Evolutionary conservation across 2,888 invertebrate species (phyloP).

Genomic region (Ochropleura plecta): DNA sequence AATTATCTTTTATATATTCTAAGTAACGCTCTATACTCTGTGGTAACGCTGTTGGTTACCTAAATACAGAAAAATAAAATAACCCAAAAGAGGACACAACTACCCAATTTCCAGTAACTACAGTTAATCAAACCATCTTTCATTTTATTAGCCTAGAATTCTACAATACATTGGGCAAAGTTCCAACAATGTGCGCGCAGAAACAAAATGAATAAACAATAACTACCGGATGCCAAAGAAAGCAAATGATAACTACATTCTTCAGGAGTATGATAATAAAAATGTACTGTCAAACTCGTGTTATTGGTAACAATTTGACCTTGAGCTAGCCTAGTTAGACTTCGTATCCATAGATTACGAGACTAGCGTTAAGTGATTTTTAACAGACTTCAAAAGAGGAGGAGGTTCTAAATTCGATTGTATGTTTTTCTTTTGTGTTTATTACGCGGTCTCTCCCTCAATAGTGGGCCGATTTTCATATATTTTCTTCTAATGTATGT

Average conservation of each 20-base stretch:
- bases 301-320: neutral
- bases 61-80: too few relatives aligned
- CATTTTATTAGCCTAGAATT: conserved; percentile 10
- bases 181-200: conserved; percentile 23
- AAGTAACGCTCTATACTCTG: too few relatives aligned
- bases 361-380: neutral
- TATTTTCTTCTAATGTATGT: too few relatives aligned
- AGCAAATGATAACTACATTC: conserved; percentile 42
- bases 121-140: conserved; percentile 20
- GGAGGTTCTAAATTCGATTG: too few relatives aligned
- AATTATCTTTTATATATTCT: too few relatives aligned
- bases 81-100: neutral
- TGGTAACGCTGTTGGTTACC: too few relatives aligned
- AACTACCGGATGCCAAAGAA: conserved; percentile 30
- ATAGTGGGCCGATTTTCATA: too few relatives aligned
- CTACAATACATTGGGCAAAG: conserved; percentile 27
- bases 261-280: conserved; percentile 21
- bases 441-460: too few relatives aligned
- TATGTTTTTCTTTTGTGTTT: too few relatives aligned
- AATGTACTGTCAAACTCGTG: neutral
- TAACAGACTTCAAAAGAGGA: too few relatives aligned
- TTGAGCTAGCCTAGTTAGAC: neutral
- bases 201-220: conserved; percentile 41
- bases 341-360: too few relatives aligned
- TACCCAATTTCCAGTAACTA: neutral